Conservation (phyloP, 2,797 vertebrate species). For the Arnoldichthys spilopterus region DNA sequence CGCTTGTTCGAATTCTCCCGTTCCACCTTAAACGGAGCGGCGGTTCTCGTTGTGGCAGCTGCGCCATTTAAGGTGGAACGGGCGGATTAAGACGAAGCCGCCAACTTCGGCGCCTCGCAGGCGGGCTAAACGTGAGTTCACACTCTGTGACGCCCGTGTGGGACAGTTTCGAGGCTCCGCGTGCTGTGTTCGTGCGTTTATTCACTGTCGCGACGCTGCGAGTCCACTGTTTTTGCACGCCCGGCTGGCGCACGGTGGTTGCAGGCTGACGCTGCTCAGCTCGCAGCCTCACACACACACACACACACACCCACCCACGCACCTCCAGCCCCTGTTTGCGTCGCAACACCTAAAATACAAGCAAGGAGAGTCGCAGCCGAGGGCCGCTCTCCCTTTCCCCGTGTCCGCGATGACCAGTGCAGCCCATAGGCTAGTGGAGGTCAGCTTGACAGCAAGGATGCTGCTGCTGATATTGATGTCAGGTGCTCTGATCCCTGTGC, state of each 20-base stretch:
- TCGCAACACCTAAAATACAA: slow-evolving; percentile 41
- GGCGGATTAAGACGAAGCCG: neutral
- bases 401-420: neutral
- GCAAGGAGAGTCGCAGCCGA: slow-evolving; percentile 33
- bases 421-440: slow-evolving; percentile 6
- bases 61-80: neutral
- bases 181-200: neutral
- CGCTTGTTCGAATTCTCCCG: neutral
- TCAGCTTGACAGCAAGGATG: slow-evolving; percentile 20
- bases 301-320: slow-evolving; percentile 53
- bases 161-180: neutral
- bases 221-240: neutral
- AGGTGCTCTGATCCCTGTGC: neutral
- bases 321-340: slow-evolving; percentile 40
- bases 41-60: neutral
- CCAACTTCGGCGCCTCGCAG: neutral
- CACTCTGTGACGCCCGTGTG: no score
- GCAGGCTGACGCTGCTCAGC: slow-evolving; percentile 35
- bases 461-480: neutral
- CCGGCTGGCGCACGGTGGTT: slow-evolving; percentile 1
- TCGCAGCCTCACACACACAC: slow-evolving; percentile 41
- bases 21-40: neutral
- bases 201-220: no score
- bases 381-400: neutral
- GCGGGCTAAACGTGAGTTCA: no score